Evolutionary conservation across 2,888 invertebrate species (phyloP), one percentile per base, ranked within the genome.

Genomic region (Cerceris rybyensis): DNA sequence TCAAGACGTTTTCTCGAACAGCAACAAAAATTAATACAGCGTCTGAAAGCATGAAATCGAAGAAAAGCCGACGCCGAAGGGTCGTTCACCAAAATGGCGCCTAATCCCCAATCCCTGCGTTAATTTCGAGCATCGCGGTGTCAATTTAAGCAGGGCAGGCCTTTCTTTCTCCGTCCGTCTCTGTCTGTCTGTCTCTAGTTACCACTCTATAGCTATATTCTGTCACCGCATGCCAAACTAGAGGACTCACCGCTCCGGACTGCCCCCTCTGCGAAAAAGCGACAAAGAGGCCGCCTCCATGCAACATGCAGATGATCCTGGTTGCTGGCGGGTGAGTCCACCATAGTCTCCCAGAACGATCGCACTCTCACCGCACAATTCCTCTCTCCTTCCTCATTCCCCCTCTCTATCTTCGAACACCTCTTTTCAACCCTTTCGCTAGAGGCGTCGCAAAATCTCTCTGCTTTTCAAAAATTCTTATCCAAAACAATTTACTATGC

Each of bases 291-390:
- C 91, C 91, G 91, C 90, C 91, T 91, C 89, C 91, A 91, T 91
- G 91, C 91, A 92, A 89, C 91, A 93, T 93, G 93, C 93, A 93
- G 92, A 92, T 93, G 93, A 93, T 93, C 90, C 92, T 93, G 90
- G 93, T 92, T 90, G 93, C 93, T 90, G 93, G 93, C 92, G 93
- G 93, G 93, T 93, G 92, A 93, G 93, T 91, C 91, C 91, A 91
- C 90, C 90, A 88, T 88, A 85, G 82, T 88, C 83, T 84, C 86
- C 85, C 74, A 75, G 28, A 28, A 77, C 28, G 52, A 78, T 66
- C 74, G 70, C 77, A 73, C 64, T 80, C 61, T 70, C 73, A 67
- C 75, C 28, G 66, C 73, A 73, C 63, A 41, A 42, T 43, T 39
- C 43, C 49, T 13, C 46, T 55, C 16, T 0, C 43, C 64, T 65